Evolutionary conservation across 2,797 vertebrate species (phyloP).

Genomic region (Chiloscyllium punctatum): DNA sequence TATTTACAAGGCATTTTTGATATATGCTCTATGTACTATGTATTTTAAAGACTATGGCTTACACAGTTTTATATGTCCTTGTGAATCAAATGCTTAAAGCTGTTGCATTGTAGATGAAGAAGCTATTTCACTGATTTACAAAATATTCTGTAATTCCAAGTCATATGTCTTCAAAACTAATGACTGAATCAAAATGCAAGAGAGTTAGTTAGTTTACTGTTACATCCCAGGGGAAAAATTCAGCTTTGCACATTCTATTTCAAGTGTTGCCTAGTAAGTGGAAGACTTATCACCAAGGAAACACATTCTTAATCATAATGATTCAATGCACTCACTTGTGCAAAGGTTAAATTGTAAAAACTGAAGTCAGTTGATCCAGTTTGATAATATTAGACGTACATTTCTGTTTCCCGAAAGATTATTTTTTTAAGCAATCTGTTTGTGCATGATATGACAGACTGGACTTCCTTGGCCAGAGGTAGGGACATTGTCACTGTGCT

Average conservation of each 20-base stretch:
- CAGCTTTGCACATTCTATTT: slow-evolving; percentile 57
- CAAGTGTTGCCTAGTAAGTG: slow-evolving; percentile 54
- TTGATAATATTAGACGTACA: neutral
- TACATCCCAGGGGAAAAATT: slow-evolving; percentile 55
- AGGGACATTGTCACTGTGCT: no score
- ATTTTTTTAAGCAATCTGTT: no score
- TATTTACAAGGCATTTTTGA: neutral
- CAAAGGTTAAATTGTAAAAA: neutral
- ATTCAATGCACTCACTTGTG: neutral
- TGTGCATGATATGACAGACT: no score
- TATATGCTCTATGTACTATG: neutral
- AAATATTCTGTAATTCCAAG: slow-evolving; percentile 44
- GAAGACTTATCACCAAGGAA: slow-evolving; percentile 60
- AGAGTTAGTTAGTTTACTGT: slow-evolving; percentile 55
- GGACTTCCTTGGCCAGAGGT: no score
- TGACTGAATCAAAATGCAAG: slow-evolving; percentile 61
- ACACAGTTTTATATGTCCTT: neutral
- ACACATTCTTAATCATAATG: slow-evolving; percentile 55
- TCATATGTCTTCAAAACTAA: slow-evolving; percentile 53
- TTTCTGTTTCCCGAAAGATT: neutral
- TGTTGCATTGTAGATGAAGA: neutral
- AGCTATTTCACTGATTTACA: neutral
- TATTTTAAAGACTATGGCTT: neutral
- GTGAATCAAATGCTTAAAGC: neutral
- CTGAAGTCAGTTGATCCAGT: neutral